A percentile compares a stretch with the other conserved stretches of the same genome.
Evolutionary conservation across 2,113 vertebrate species (phyloP).

Genomic region (Lynx canadensis): DNA sequence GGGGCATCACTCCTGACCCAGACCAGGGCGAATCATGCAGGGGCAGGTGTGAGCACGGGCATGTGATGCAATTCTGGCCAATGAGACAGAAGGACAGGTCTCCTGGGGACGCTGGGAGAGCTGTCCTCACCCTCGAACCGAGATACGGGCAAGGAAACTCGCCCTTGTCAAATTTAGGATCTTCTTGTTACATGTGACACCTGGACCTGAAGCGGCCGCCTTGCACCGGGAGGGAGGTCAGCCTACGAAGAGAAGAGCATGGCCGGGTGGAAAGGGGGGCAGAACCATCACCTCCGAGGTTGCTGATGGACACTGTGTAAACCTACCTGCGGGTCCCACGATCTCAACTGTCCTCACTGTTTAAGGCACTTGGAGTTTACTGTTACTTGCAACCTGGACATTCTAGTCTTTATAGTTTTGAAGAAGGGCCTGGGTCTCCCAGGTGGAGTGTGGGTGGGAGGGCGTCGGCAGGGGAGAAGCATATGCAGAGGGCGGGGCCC

Average conservation of each 20-base stretch:
- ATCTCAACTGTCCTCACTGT: not conserved
- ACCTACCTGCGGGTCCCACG: accelerated
- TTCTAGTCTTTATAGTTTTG: not conserved
- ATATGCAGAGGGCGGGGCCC: not conserved
- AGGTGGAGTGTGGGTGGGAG: not conserved
- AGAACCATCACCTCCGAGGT: accelerated
- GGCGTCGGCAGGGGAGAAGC: not conserved
- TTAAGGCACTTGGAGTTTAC: not conserved
- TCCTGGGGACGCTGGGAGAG: not conserved
- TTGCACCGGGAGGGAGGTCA: not conserved
- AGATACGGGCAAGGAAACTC: not conserved
- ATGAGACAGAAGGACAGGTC: conserved; percentile 48
- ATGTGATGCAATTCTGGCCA: not conserved
- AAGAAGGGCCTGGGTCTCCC: not conserved
- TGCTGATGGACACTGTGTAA: not conserved
- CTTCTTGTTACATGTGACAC: not conserved
- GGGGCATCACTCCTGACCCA: not conserved
- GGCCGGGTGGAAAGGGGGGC: not conserved
- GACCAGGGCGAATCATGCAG: not conserved
- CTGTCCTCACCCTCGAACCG: not conserved
- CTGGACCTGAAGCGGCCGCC: not conserved
- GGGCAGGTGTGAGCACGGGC: not conserved
- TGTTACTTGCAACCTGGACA: not conserved
- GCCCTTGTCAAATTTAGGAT: not conserved
- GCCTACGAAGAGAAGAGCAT: not conserved